A percentile compares a stretch with the other conserved stretches of the same genome.
Conservation (phyloP, 2,797 vertebrate species). For the Alcedo quadribrachys region DNA sequence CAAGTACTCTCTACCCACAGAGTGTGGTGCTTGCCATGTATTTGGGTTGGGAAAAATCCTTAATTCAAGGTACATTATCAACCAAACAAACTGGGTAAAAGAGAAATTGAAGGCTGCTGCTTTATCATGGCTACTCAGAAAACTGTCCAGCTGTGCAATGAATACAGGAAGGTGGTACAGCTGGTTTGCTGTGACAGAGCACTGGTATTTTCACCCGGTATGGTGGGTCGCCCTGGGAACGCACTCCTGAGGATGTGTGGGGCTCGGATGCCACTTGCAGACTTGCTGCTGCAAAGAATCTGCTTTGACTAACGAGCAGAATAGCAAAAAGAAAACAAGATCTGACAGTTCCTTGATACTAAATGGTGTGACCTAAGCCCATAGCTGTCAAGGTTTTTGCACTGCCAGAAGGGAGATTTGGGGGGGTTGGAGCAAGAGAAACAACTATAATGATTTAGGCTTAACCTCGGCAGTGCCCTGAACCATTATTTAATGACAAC, state of each 20-base stretch:
- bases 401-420: conserved; percentile 63
- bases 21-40: not conserved
- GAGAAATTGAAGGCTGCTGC: conserved; percentile 7
- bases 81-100: not conserved
- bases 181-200: conserved; percentile 37
- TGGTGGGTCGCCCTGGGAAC: conserved; percentile 53
- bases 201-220: not conserved
- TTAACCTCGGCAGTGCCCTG: conserved; percentile 49
- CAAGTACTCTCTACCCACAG: not conserved
- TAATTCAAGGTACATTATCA: not conserved
- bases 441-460: conserved; percentile 57
- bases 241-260: not conserved
- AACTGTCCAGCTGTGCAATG: conserved; percentile 56
- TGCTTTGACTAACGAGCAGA: conserved; percentile 71
- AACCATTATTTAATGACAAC: conserved; percentile 33
- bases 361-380: conserved; percentile 60
- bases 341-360: conserved; percentile 67
- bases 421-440: conserved; percentile 24
- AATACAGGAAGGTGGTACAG: conserved; percentile 52
- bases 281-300: conserved; percentile 3
- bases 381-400: conserved; percentile 42
- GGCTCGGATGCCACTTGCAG: not conserved
- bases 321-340: conserved; percentile 44
- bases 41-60: not conserved
- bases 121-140: conserved; percentile 18